These are phyloP conservation scores for Tachystola acroxantha DNA, from an alignment of 2,888 invertebrate species.

Conservation along the genomic window DNA sequence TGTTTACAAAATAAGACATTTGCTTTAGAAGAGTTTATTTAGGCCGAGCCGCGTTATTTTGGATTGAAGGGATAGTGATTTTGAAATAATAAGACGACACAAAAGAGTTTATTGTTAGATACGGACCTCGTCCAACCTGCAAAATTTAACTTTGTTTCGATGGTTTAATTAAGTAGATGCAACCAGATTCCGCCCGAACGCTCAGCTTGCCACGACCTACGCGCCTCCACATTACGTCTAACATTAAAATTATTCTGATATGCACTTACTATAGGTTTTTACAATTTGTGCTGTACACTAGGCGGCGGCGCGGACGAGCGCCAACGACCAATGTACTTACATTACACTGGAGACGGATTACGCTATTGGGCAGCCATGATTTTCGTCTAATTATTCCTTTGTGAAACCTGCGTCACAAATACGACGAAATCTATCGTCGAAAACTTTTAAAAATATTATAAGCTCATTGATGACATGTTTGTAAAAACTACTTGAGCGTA, in stretches of 20 bases:
- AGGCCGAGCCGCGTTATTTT: too few species aligned
- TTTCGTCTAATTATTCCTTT: too few species aligned
- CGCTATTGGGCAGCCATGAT: too few species aligned
- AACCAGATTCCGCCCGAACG: constrained; percentile 24
- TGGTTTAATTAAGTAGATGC: constrained; percentile 12
- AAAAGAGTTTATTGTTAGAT: too few species aligned
- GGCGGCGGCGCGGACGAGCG: constrained; percentile 31
- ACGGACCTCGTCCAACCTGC: not conserved
- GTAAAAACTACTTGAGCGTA: too few species aligned
- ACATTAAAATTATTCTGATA: constrained; percentile 72
- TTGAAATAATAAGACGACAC: too few species aligned
- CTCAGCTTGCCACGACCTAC: constrained; percentile 1
- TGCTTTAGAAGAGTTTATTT: too few species aligned
- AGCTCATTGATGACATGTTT: too few species aligned
- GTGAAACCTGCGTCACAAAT: constrained; percentile 31
- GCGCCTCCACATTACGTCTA: constrained; percentile 51
- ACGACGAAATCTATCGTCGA: too few species aligned
- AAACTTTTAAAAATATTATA: too few species aligned
- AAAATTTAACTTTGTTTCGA: not conserved
- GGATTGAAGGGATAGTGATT: too few species aligned
- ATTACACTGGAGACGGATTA: constrained; percentile 15
- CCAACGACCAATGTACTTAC: constrained; percentile 33
- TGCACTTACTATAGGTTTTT: constrained; percentile 71
- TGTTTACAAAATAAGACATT: too few species aligned
- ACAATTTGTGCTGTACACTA: constrained; percentile 75